Evolutionary conservation across 2,113 vertebrate genomes (phyloP), one percentile per base, ranked within the genome.

Genomic region (Lucifuga dentata): DNA sequence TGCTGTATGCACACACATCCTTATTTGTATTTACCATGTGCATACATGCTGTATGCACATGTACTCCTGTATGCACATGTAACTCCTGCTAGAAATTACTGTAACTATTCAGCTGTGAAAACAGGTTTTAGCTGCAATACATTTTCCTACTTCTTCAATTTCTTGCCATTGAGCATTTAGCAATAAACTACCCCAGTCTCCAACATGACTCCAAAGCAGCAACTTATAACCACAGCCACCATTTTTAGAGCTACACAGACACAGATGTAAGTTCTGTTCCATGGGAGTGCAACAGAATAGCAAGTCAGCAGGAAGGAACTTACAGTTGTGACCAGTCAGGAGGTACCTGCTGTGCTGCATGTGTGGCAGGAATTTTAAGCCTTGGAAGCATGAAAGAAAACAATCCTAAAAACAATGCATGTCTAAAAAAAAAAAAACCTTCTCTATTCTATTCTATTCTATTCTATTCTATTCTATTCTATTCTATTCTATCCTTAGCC

Each of bases 281-380:
- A 16, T 41, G 65, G 40, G 65, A 69, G 29, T 61, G 64, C 52
- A 71, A 65, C 48, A 80, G 62, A 86, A 72, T 49, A 84, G 63
- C 72, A 67, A 75, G 67, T 78, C 75, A 86, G 86, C 78, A 83
- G 57, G 74, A 76, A 76, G 60, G 49, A 81, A 76, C 84, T 80
- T 76, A 73, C 26, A n/a, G n/a, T n/a, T 57, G 79, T 76, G 79
- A 73, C 53, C 66, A 63, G 29, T 72, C 36, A 69, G 68, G 64
- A 79, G 69, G 48, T 72, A 35, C 81, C 84, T 76, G 79, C 84
- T 89, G 77, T 71, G 81, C 65, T 65, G 86, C 76, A 79, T 79
- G 80, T 69, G 9, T 65, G 46, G 45, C 61, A 85, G 73, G 84
- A 88, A 86, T 88, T 84, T 90, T 87, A 88, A 90, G 80, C 80